These are phyloP conservation scores for Thymallus thymallus DNA, from an alignment of 2,113 vertebrate species.

Conservation along the genomic window DNA sequence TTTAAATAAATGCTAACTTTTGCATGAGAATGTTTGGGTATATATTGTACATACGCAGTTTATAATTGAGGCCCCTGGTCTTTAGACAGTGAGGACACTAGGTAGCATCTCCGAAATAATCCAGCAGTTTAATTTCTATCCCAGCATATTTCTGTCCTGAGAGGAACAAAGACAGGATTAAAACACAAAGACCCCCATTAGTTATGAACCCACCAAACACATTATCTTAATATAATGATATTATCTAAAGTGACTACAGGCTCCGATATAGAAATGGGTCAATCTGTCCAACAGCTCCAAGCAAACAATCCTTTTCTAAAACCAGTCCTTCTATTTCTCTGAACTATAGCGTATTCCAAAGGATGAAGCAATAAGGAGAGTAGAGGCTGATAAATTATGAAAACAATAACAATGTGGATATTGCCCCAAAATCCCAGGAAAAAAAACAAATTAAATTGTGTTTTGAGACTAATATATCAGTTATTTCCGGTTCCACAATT, in stretches of 20 bases:
- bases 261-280: not conserved
- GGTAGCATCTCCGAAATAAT: not conserved
- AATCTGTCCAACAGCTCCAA: not conserved
- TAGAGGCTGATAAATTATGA: constrained; percentile 36
- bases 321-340: constrained; percentile 13
- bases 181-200: not conserved
- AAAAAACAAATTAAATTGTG: constrained; percentile 35
- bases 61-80: no score
- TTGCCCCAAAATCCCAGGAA: constrained; percentile 25
- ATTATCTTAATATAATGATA: not conserved
- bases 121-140: not conserved
- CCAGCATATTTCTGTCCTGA: not conserved
- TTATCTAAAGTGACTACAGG: constrained; percentile 4
- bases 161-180: not conserved
- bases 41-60: no score
- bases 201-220: not conserved
- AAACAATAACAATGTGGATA: constrained; percentile 41
- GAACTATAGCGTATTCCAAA: constrained; percentile 4
- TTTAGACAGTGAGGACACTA: not conserved
- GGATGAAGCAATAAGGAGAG: constrained; percentile 28
- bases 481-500: constrained; percentile 22
- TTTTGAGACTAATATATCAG: constrained; percentile 42
- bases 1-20: no score
- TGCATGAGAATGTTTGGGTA: no score
- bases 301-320: not conserved